Evolutionary conservation across 2,888 invertebrate species (phyloP).

Genomic region (Amphipoea lucens): DNA sequence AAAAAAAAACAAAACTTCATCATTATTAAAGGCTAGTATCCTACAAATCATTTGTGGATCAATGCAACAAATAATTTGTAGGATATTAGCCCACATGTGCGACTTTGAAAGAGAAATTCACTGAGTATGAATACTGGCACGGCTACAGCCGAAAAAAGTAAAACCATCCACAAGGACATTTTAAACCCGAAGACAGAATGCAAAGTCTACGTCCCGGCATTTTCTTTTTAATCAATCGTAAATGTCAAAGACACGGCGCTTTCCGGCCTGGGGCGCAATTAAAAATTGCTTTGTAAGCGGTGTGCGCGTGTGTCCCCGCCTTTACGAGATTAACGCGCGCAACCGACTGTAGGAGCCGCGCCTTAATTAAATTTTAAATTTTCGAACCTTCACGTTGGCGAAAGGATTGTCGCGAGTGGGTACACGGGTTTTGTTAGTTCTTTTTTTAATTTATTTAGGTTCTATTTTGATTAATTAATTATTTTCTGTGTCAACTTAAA

Average conservation of each 20-base stretch:
- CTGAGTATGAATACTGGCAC: not conserved
- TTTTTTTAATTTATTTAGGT: constrained; percentile 56
- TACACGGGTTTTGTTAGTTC: constrained; percentile 55
- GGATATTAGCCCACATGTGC: not conserved
- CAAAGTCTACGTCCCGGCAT: constrained; percentile 66
- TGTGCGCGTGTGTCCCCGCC: constrained; percentile 77
- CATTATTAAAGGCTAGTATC: not conserved
- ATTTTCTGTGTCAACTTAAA: constrained; percentile 15
- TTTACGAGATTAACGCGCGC: constrained; percentile 84
- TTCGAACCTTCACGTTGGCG: constrained; percentile 78
- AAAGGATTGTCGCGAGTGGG: constrained; percentile 73
- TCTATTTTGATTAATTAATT: constrained; percentile 39
- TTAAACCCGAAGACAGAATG: constrained; percentile 59
- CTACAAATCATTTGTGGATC: not conserved
- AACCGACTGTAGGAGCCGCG: constrained; percentile 75
- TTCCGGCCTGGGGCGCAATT: constrained; percentile 81
- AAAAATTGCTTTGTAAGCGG: constrained; percentile 86
- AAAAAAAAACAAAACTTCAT: not conserved
- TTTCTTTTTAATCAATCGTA: constrained; percentile 84
- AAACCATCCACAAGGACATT: constrained; percentile 42
- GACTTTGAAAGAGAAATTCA: not conserved
- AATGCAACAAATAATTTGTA: not conserved
- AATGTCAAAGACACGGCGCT: constrained; percentile 82
- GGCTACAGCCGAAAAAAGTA: constrained; percentile 24
- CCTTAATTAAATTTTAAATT: constrained; percentile 85